These are phyloP conservation scores for Labeo rohita DNA, from an alignment of 2,113 vertebrate species.

Conservation along the genomic window DNA sequence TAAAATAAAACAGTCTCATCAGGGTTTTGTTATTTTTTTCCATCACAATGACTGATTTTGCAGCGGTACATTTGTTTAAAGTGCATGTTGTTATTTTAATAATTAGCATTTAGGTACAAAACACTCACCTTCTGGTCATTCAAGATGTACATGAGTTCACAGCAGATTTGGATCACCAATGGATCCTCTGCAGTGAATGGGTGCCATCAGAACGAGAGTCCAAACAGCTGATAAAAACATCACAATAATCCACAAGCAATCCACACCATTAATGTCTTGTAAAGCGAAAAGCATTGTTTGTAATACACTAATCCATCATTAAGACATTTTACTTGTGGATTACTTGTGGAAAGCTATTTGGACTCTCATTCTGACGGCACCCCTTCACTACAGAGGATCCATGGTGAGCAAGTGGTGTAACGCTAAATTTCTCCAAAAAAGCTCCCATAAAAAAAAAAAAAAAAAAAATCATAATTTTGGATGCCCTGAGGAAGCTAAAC, in stretches of 20 bases:
- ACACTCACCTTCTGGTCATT: background rate
- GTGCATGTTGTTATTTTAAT: background rate
- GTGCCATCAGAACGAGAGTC: background rate
- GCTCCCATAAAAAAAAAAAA: background rate
- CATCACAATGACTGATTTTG: background rate
- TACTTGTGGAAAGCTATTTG: background rate
- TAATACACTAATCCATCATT: no score
- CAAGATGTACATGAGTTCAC: background rate
- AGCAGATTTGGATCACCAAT: background rate
- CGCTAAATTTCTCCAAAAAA: background rate
- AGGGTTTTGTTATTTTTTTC: background rate
- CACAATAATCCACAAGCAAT: background rate
- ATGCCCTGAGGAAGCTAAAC: background rate
- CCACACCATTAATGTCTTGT: background rate
- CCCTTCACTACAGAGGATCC: background rate
- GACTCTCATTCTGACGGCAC: background rate
- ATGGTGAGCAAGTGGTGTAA: background rate
- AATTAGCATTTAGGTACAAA: background rate
- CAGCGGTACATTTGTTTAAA: background rate
- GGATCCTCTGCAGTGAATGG: background rate
- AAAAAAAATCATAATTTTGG: background rate
- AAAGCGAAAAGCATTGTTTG: background rate
- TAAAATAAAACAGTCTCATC: background rate
- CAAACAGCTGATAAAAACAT: no score
- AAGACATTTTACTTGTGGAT: background rate